phyloP scores from a whole-genome alignment of 2,888 invertebrate species.

The Epirrhoe alternata region DNA sequence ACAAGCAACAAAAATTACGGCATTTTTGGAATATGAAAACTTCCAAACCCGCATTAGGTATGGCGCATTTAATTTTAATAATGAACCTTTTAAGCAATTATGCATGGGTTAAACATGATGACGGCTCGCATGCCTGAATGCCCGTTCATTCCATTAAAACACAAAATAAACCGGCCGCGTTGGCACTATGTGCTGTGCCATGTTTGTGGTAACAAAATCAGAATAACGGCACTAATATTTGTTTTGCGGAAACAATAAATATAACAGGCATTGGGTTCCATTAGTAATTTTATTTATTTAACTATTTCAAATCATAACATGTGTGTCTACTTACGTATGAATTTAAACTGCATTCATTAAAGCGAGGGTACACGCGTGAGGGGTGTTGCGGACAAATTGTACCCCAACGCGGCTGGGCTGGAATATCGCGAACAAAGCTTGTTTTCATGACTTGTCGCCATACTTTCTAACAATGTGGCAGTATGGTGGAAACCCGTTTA shows the following conservation, averaged over 20 bases:
- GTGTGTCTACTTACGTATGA: constrained; percentile 12
- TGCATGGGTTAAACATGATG: constrained; percentile 1
- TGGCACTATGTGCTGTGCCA: background rate
- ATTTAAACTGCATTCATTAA: constrained; percentile 6
- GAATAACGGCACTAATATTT: constrained; percentile 21
- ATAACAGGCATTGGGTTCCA: constrained; percentile 20
- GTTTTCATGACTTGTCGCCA: background rate
- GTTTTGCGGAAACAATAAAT: constrained; percentile 28
- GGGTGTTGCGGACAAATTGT: constrained; percentile 4
- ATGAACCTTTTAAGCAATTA: constrained; percentile 3
- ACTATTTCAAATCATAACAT: constrained; percentile 11
- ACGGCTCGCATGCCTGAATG: constrained; percentile 1
- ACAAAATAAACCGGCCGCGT: background rate
- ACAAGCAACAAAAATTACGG: background rate
- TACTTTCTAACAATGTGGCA: background rate
- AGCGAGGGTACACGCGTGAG: background rate
- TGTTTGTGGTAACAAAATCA: constrained; percentile 14
- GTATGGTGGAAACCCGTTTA: background rate
- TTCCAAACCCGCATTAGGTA: background rate
- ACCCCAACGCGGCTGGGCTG: background rate
- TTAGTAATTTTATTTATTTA: constrained; percentile 22
- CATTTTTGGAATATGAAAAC: too few species aligned
- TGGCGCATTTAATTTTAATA: background rate
- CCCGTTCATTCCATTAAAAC: background rate
- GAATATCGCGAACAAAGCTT: background rate